These are phyloP conservation scores for Nyctalus aviator DNA, from an alignment of 2,797 vertebrate genomes.

Conservation along the genomic window DNA sequence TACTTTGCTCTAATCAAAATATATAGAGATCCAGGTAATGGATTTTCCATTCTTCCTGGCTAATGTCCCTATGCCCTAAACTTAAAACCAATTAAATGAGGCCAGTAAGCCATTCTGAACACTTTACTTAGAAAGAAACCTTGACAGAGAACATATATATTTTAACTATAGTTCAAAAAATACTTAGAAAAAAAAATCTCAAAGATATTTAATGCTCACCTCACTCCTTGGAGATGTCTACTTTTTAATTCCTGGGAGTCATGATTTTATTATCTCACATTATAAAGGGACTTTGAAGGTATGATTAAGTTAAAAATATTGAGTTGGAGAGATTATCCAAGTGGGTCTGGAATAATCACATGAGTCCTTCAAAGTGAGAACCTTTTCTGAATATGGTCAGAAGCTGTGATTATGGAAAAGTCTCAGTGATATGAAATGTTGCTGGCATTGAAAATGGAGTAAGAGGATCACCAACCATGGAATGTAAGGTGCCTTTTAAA, in stretches of 20 bases:
- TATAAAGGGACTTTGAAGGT: neutral
- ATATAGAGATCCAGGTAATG: neutral
- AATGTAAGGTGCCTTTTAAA: neutral
- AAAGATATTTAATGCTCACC: neutral
- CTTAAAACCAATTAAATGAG: constrained; percentile 13
- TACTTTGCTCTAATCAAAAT: neutral
- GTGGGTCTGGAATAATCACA: neutral
- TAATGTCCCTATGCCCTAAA: neutral
- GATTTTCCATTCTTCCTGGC: neutral
- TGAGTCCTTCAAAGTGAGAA: neutral
- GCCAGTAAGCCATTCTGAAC: neutral
- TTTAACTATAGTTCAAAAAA: neutral
- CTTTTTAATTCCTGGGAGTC: neutral
- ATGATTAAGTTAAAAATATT: neutral
- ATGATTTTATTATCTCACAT: neutral
- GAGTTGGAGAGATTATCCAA: neutral
- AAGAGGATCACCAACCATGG: neutral
- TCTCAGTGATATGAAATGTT: neutral
- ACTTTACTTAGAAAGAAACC: neutral
- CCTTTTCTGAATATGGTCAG: neutral
- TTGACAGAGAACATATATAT: neutral
- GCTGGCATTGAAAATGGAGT: neutral
- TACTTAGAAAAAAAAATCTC: neutral
- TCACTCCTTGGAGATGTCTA: neutral
- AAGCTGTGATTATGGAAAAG: neutral